phyloP scores from a whole-genome alignment of 1,140 invertebrate species.

The Conus betulinus region DNA sequence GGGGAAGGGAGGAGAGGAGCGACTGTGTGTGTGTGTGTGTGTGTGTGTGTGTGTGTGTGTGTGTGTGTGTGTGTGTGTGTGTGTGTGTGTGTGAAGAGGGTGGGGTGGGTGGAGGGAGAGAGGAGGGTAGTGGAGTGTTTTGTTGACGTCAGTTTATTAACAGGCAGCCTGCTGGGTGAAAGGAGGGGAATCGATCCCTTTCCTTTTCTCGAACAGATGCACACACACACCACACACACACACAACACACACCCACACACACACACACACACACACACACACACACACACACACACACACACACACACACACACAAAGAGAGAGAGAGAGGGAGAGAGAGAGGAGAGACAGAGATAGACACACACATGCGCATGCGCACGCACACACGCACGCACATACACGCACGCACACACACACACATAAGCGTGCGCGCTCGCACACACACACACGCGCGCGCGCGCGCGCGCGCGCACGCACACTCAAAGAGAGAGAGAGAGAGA shows the following conservation, averaged over 20 bases:
- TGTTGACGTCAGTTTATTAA: neutral
- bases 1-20: too few relatives aligned
- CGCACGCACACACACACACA: neutral
- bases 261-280: too few relatives aligned
- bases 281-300: neutral
- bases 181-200: neutral
- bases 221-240: too few relatives aligned
- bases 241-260: too few relatives aligned
- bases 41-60: neutral
- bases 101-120: too few relatives aligned
- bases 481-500: too few relatives aligned
- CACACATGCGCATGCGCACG: neutral
- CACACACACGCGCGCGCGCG: neutral
- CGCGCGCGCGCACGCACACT: too few relatives aligned
- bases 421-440: too few relatives aligned
- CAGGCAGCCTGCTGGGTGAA: neutral
- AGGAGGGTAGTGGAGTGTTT: neutral
- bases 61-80: neutral
- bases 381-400: neutral
- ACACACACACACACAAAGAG: too few relatives aligned
- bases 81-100: too few relatives aligned
- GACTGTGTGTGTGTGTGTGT: neutral
- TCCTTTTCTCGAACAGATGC: neutral
- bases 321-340: too few relatives aligned
- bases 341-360: too few relatives aligned